Evolutionary conservation across 2,888 invertebrate genomes (phyloP).

Genomic region (Oscheius sp.): DNA sequence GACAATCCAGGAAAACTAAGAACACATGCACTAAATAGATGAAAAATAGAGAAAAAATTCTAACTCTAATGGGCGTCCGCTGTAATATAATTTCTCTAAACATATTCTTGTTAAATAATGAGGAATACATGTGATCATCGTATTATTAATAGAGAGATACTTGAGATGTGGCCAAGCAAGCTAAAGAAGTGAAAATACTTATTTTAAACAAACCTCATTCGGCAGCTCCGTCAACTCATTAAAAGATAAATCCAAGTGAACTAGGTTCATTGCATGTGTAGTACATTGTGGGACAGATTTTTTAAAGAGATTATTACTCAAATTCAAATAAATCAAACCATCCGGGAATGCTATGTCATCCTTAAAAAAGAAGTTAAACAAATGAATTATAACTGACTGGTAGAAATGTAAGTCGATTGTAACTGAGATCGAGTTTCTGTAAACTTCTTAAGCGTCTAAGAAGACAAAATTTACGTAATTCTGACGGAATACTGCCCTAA

Average conservation of each 20-base stretch:
- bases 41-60: neutral
- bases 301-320: neutral
- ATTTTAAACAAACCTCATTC: slow-evolving; percentile 1
- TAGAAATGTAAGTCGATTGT: neutral
- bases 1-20: neutral
- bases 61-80: neutral
- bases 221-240: neutral
- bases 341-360: neutral
- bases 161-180: slow-evolving; percentile 5
- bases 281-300: neutral
- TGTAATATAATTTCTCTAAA: neutral
- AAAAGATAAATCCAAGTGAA: neutral
- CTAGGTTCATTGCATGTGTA: no score
- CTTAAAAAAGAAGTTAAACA: slow-evolving; percentile 2
- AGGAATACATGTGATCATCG: neutral
- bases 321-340: neutral
- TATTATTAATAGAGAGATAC: neutral
- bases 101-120: neutral
- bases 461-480: no score
- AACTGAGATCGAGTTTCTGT: neutral
- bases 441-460: neutral
- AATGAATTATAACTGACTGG: neutral
- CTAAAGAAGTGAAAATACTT: neutral
- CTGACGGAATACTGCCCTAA: no score
- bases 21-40: neutral